Percentiles rank a stretch among this genome's conserved stretches.
Conservation (phyloP, 1,140 invertebrate genomes). For the Bathynomus jamesi region DNA sequence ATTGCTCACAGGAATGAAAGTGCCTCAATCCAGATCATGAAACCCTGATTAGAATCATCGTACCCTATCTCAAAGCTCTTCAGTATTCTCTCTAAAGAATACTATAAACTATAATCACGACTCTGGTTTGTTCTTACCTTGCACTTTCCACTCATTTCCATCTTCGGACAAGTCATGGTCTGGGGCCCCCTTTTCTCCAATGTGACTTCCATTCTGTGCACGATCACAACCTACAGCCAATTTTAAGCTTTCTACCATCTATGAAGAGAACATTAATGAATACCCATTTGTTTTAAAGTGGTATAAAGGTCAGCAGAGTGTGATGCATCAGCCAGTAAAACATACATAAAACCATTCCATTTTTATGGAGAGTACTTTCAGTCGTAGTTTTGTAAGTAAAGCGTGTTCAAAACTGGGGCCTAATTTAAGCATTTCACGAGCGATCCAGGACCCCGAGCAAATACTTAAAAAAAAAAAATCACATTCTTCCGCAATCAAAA, state of each 20-base stretch:
- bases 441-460: too few species aligned
- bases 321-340: not conserved
- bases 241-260: conserved; percentile 29
- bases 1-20: too few species aligned
- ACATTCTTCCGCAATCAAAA: too few species aligned
- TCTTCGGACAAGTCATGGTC: conserved; percentile 22
- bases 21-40: too few species aligned
- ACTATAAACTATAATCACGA: not conserved
- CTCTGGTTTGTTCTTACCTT: not conserved
- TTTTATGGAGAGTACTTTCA: not conserved
- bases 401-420: too few species aligned
- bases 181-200: conserved; percentile 13
- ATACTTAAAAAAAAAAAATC: too few species aligned
- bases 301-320: not conserved
- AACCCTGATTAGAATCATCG: too few species aligned
- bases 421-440: too few species aligned
- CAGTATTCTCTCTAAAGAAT: not conserved
- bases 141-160: conserved; percentile 22
- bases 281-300: not conserved
- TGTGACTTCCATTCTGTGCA: conserved; percentile 12
- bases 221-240: conserved; percentile 9
- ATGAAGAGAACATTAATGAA: not conserved
- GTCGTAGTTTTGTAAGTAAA: not conserved
- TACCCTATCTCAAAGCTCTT: too few species aligned
- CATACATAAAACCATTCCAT: not conserved